Evolutionary conservation across 2,797 vertebrate species (phyloP), one percentile per base, ranked within the genome.

Genomic region (Sebastolobus altivelis): DNA sequence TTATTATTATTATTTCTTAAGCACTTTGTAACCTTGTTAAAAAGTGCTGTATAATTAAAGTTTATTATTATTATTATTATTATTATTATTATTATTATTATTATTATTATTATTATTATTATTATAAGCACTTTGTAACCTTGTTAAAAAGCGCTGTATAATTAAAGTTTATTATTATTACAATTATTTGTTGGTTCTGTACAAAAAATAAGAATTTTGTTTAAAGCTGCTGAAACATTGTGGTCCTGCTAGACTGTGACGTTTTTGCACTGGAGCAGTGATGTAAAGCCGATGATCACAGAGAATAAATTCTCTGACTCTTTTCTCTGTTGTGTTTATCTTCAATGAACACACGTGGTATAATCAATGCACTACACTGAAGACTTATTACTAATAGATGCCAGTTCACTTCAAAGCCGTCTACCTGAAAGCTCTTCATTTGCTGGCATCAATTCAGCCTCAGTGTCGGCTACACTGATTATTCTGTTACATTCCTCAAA

Each of bases 351-450:
- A 73, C 33, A 72, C 60, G 43, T 54, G 56, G 38, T 22, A 27
- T 25, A 71, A 62, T 55, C 8, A 9, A 77, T 54, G 25, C 56
- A 8, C 14, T 20, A 37, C 66, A 46, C 69, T 69, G 65, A 80
- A 85, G 71, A 80, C 55, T 86, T 83, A 80, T 83, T 79, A 87
- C 85, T 82, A 81, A 84, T 78, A 88, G 54, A 81, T 60, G 67
- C 56, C 16, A 37, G 27, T 80, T 77, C 12, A 75, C 31, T 72
- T 80, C 29, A 77, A 72, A 49, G 70, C 31, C 55, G n/a, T 82
- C 74, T 37, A 38, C 49, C 63, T 90, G 69, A 90, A 90, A 85
- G 77, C 76, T 55, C 65, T 77, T 72, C 75, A 46, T 84, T 67
- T 72, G 65, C 20, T 16, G 18, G 72, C 40, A 74, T 76, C 43